Conservation (phyloP, 2,113 vertebrate species). For the Anseranas semipalmata region DNA sequence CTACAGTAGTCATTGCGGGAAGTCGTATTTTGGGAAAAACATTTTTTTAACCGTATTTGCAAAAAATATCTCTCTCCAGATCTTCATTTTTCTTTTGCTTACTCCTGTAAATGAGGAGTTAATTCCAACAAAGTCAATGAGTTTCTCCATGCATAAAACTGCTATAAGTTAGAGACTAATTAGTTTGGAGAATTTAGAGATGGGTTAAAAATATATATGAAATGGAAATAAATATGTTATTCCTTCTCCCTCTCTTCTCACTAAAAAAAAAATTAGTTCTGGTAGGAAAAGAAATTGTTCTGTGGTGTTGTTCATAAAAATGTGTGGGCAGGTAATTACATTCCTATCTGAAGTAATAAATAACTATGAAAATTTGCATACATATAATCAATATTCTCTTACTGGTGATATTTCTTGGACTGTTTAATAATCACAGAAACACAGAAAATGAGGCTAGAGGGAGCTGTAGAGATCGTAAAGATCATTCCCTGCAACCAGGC, state of each 20-base stretch:
- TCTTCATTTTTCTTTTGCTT: not conserved
- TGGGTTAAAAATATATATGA: not conserved
- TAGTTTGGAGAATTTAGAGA: not conserved
- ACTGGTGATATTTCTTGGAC: not conserved
- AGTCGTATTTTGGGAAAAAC: not conserved
- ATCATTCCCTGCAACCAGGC: not conserved
- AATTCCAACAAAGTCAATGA: not conserved
- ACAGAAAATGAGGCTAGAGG: not conserved
- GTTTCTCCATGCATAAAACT: not conserved
- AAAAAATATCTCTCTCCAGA: not conserved
- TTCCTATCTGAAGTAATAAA: not conserved
- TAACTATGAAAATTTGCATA: not conserved
- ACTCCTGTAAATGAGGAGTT: not conserved
- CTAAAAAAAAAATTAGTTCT: not conserved
- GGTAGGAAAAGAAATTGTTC: not conserved
- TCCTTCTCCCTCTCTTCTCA: not conserved
- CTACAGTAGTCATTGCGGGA: not conserved
- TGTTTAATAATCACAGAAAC: not conserved
- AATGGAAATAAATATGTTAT: not conserved
- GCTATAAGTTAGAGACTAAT: fast-evolving
- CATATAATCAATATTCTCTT: not conserved
- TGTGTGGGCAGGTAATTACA: not conserved
- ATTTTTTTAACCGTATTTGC: not conserved
- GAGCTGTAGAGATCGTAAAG: not conserved
- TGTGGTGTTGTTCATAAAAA: not conserved